phyloP scores from a whole-genome alignment of 2,888 invertebrate species.

The Thera britannica region DNA sequence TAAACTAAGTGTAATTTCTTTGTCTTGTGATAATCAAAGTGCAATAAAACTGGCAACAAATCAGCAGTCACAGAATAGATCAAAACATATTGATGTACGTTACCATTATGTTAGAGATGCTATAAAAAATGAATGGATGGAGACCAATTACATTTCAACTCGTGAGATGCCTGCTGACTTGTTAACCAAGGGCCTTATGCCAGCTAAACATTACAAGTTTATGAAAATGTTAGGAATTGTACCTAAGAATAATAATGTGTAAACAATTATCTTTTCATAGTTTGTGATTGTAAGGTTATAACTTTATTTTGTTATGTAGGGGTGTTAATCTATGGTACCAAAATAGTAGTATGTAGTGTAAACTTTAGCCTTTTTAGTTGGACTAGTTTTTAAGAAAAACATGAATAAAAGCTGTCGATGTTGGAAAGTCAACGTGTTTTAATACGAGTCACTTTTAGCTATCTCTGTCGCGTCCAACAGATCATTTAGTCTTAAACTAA shows the following conservation, averaged over 20 bases:
- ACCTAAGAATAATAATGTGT: background rate
- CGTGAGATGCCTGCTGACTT: constrained; percentile 8
- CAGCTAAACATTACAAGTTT: constrained; percentile 1
- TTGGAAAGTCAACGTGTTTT: background rate
- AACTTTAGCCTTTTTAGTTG: too few species aligned
- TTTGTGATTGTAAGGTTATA: background rate
- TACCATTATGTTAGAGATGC: constrained; percentile 2
- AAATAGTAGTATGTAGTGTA: too few species aligned
- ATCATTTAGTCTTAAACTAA: too few species aligned
- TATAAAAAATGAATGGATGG: background rate
- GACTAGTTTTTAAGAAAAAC: too few species aligned
- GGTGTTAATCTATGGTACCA: background rate
- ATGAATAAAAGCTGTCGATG: too few species aligned
- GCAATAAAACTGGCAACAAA: background rate
- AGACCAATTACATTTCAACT: background rate
- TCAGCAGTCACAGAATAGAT: background rate
- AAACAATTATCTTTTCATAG: too few species aligned
- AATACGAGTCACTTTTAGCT: too few species aligned
- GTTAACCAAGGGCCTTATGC: constrained; percentile 2
- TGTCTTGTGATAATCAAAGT: constrained; percentile 3
- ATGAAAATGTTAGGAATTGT: background rate
- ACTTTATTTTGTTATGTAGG: constrained; percentile 2
- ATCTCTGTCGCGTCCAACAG: too few species aligned
- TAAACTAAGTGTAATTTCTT: background rate
- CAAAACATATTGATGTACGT: constrained; percentile 2